Conservation (phyloP, 2,888 invertebrate species). For the Oscheius myriophilus region DNA sequence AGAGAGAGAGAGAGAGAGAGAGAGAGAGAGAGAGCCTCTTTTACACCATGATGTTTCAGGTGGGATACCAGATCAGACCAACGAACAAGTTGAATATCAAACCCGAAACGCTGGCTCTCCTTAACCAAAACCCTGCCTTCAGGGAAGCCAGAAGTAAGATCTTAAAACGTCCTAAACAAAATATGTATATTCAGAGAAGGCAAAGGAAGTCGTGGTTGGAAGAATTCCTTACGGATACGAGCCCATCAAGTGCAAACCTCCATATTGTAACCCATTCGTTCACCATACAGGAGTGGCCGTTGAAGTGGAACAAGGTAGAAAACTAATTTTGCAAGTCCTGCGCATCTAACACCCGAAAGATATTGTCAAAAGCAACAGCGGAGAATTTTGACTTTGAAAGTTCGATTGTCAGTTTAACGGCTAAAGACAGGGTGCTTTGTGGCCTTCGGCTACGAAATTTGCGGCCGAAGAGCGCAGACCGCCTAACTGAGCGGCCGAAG, state of each 20-base stretch:
- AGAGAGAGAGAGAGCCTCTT: background rate
- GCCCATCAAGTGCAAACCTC: conserved; percentile 67
- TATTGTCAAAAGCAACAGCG: too few species aligned
- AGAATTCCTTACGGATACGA: conserved; percentile 65
- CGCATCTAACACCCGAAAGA: too few species aligned
- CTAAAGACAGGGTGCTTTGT: too few species aligned
- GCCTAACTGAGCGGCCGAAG: too few species aligned
- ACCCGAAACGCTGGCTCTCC: conserved; percentile 59
- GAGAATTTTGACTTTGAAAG: background rate
- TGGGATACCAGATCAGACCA: conserved; percentile 63
- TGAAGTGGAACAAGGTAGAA: conserved; percentile 60
- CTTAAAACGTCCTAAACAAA: background rate
- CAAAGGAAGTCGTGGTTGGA: conserved; percentile 62
- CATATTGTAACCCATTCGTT: conserved; percentile 68
- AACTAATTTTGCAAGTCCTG: too few species aligned
- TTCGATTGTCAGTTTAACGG: too few species aligned
- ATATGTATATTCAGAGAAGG: conserved; percentile 45
- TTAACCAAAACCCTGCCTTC: conserved; percentile 63
- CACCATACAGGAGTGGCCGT: conserved; percentile 62
- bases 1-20: background rate
- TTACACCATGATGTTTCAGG: conserved; percentile 21
- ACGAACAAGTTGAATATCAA: conserved; percentile 63
- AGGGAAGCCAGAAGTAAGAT: conserved; percentile 60
- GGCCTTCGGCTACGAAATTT: too few species aligned
- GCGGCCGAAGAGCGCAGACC: too few species aligned